A percentile compares a stretch with the other conserved stretches of the same genome.
These are phyloP conservation scores for Diadumene lineata DNA, from an alignment of 92 coral and sea anemone genomes.

Conservation along the genomic window DNA sequence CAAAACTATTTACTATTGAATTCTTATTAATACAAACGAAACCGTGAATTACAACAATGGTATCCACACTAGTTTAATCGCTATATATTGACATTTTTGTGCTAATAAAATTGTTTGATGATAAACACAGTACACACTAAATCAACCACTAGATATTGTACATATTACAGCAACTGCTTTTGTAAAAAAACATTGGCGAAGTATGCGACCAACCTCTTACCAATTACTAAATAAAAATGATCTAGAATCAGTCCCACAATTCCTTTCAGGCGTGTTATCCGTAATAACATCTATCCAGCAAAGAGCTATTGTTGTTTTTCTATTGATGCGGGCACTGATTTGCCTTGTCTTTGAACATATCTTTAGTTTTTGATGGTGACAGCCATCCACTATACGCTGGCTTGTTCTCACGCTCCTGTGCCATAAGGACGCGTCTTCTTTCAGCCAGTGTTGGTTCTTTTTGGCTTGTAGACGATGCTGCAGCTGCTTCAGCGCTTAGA, in stretches of 20 bases:
- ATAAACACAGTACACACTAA: background rate
- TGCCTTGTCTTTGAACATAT: slow-evolving; percentile 48
- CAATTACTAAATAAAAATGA: too few relatives aligned
- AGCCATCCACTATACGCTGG: slow-evolving; percentile 41
- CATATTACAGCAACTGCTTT: background rate
- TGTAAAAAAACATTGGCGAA: background rate
- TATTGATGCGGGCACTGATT: slow-evolving; percentile 32
- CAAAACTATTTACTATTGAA: too few relatives aligned
- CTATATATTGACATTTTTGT: background rate
- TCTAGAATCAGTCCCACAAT: too few relatives aligned
- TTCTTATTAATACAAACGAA: too few relatives aligned
- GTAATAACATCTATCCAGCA: too few relatives aligned
- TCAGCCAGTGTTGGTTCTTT: background rate
- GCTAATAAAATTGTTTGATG: background rate
- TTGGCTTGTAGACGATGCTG: background rate
- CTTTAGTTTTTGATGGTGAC: slow-evolving; percentile 41
- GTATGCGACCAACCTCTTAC: background rate
- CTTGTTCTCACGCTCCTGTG: slow-evolving; percentile 21
- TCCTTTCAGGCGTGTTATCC: too few relatives aligned
- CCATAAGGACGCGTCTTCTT: background rate
- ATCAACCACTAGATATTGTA: background rate
- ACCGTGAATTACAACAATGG: too few relatives aligned
- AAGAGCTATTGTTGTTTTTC: background rate
- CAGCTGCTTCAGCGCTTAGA: background rate
- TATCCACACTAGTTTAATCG: background rate